Evolutionary conservation across 2,113 vertebrate species (phyloP).

Genomic region (Probosciger aterrimus): DNA sequence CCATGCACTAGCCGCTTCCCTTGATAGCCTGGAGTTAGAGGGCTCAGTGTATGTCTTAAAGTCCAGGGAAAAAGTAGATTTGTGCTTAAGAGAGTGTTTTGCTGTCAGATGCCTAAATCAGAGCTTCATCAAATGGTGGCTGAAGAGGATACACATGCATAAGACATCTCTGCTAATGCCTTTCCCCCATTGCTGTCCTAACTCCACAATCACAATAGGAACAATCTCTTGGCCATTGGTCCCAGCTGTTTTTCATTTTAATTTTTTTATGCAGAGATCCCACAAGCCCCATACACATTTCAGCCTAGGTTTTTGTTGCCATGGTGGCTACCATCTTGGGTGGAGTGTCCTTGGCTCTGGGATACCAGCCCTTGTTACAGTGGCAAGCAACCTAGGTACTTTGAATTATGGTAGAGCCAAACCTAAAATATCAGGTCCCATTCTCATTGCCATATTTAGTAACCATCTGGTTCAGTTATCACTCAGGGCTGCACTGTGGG

Average conservation of each 20-base stretch:
- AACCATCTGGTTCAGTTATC: background rate
- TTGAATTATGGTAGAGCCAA: background rate
- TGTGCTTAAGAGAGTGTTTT: background rate
- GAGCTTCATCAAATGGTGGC: background rate
- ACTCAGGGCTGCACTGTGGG: background rate
- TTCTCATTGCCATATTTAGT: background rate
- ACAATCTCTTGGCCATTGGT: background rate
- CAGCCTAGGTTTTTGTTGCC: background rate
- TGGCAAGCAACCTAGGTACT: background rate
- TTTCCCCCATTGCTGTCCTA: background rate
- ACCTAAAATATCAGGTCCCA: background rate
- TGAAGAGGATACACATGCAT: background rate
- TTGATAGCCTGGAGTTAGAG: background rate
- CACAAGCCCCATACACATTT: background rate
- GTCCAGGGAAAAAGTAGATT: background rate
- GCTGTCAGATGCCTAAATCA: background rate
- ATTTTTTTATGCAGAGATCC: background rate
- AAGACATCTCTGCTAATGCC: background rate
- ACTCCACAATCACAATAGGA: background rate
- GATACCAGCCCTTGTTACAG: background rate
- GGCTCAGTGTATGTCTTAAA: background rate
- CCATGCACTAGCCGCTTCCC: background rate
- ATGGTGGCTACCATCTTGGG: background rate
- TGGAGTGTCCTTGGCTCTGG: background rate
- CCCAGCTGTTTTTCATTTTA: background rate